Percentiles rank a stretch among this genome's conserved stretches.
phyloP scores from a whole-genome alignment of 2,113 vertebrate species.

The Orycteropus afer region DNA sequence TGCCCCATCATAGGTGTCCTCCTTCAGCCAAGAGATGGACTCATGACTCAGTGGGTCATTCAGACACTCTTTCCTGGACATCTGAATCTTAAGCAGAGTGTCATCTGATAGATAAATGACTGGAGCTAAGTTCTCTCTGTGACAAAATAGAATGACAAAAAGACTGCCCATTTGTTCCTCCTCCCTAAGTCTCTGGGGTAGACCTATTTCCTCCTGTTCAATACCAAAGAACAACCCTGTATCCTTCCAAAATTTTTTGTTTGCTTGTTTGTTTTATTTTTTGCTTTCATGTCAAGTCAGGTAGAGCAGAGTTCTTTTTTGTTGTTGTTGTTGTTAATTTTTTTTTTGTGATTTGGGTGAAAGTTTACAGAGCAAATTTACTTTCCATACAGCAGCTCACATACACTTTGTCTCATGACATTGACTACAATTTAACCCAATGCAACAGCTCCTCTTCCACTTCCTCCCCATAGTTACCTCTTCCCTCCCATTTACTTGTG shows the following conservation, averaged over 20 bases:
- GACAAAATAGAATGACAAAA: neutral
- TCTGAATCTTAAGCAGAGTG: neutral
- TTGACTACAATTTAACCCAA: too few species aligned
- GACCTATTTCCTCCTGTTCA: neutral
- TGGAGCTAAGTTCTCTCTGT: neutral
- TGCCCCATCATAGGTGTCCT: neutral
- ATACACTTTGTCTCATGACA: too few species aligned
- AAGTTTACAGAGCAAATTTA: too few species aligned
- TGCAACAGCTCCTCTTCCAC: too few species aligned
- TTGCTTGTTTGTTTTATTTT: neutral
- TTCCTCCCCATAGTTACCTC: too few species aligned
- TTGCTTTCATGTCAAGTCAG: neutral
- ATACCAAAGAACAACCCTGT: neutral
- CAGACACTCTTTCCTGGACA: neutral
- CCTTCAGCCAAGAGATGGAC: neutral
- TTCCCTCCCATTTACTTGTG: too few species aligned
- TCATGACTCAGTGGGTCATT: neutral
- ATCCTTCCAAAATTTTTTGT: neutral
- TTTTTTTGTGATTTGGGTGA: too few species aligned
- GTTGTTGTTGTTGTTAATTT: too few species aligned
- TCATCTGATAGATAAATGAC: neutral
- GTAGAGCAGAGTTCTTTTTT: neutral
- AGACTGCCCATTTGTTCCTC: neutral
- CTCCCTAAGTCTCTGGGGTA: neutral
- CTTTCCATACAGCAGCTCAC: too few species aligned